Evolutionary conservation across 2,113 vertebrate genomes (phyloP).

Genomic region (Malaclemys terrapin): DNA sequence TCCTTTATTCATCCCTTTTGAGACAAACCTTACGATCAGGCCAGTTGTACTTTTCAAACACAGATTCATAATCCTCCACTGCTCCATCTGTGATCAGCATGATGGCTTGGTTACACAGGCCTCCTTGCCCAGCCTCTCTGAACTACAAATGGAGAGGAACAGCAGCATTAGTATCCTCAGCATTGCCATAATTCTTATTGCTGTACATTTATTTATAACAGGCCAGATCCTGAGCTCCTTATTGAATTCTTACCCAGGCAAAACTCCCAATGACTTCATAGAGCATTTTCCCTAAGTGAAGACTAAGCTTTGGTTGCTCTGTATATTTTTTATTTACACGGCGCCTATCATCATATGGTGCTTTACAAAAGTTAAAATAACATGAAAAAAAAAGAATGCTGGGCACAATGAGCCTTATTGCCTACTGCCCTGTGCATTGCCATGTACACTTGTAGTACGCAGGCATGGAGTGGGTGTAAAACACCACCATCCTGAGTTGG

Average conservation of each 20-base stretch:
- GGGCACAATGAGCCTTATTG: not conserved
- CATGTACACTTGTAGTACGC: not conserved
- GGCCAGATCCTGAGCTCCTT: not conserved
- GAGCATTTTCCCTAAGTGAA: not conserved
- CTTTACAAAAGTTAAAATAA: constrained; percentile 33
- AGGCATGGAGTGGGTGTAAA: not conserved
- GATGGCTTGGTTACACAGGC: constrained; percentile 96
- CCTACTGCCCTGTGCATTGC: constrained; percentile 12
- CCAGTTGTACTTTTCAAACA: constrained; percentile 95
- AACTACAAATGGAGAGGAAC: constrained; percentile 72
- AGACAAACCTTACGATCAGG: constrained; percentile 89
- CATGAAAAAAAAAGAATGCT: not conserved
- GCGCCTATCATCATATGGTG: not conserved
- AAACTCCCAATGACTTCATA: not conserved
- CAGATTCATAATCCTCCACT: constrained; percentile 92
- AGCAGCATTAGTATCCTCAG: not conserved
- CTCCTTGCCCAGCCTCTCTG: constrained; percentile 85
- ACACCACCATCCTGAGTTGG: constrained; percentile 8
- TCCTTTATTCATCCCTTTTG: not conserved
- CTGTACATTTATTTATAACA: not conserved
- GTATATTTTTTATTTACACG: not conserved
- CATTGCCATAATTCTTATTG: not conserved
- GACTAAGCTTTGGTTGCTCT: not conserved
- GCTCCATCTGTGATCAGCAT: constrained; percentile 97
- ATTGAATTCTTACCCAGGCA: not conserved